Percentiles rank a stretch among this genome's conserved stretches.
phyloP scores from a whole-genome alignment of 2,888 invertebrate species.

The Agrochola lychnidis region DNA sequence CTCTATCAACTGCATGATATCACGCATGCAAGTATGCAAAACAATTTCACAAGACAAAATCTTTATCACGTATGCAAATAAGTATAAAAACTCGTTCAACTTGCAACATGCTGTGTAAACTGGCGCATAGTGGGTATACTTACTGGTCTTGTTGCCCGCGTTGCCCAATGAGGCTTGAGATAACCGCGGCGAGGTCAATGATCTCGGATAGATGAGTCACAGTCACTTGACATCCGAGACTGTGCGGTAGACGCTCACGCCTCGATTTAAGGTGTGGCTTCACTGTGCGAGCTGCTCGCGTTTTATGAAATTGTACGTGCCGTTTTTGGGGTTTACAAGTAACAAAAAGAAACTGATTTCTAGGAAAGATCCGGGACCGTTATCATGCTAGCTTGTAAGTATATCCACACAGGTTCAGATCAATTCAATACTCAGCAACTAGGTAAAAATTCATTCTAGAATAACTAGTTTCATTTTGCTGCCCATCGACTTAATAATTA shows the following conservation, averaged over 20 bases:
- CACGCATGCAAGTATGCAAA: conserved; percentile 45
- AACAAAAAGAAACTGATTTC: not conserved
- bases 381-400: not conserved
- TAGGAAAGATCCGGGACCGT: not conserved
- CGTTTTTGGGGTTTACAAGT: not conserved
- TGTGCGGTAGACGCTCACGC: conserved; percentile 64
- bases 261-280: conserved; percentile 57
- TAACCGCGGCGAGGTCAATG: conserved; percentile 70
- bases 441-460: not conserved
- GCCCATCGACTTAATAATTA: not conserved
- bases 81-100: conserved; percentile 49
- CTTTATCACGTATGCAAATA: conserved; percentile 59
- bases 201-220: conserved; percentile 78
- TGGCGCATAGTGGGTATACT: conserved; percentile 43
- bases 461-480: not conserved
- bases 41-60: conserved; percentile 54
- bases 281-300: conserved; percentile 15
- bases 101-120: conserved; percentile 60
- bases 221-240: conserved; percentile 69
- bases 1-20: conserved; percentile 37
- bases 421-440: not conserved
- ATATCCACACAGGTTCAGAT: not conserved
- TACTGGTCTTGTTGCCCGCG: conserved; percentile 51
- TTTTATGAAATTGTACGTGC: not conserved
- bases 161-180: conserved; percentile 65